phyloP scores from a whole-genome alignment of 1,140 invertebrate species.

The Drosophila funebris region DNA sequence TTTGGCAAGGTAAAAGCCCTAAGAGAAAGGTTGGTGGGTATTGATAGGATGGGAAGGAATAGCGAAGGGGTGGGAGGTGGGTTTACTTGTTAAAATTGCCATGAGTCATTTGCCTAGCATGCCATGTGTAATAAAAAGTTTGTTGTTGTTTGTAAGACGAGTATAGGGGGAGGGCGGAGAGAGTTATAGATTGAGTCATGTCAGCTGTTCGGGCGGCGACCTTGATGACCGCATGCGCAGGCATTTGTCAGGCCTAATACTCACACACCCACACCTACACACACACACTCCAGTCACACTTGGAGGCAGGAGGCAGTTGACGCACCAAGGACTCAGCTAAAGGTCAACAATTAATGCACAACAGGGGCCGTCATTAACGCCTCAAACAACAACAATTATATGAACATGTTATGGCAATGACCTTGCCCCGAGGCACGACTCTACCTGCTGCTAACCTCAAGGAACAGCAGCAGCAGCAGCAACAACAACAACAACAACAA shows the following conservation, averaged over 20 bases:
- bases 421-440: constrained; percentile 42
- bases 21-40: no score
- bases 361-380: constrained; percentile 15
- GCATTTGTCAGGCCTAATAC: constrained; percentile 54
- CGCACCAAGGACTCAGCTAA: constrained; percentile 22
- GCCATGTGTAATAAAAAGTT: constrained; percentile 5
- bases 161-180: neutral
- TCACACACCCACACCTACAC: constrained; percentile 1
- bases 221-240: constrained; percentile 74
- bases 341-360: constrained; percentile 35
- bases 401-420: constrained; percentile 43
- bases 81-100: no score
- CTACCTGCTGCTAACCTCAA: constrained; percentile 29
- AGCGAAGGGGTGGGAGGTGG: no score
- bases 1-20: no score
- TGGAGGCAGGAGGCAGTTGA: neutral
- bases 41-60: no score
- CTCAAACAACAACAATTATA: neutral
- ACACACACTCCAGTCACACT: neutral
- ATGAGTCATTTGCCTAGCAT: constrained; percentile 34
- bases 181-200: constrained; percentile 69
- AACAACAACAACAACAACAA: no score
- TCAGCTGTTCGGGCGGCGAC: constrained; percentile 59
- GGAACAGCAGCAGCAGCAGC: neutral
- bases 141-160: constrained; percentile 22